Evolutionary conservation across 2,888 invertebrate genomes (phyloP).

Genomic region (Tromatobia lineatoria): DNA sequence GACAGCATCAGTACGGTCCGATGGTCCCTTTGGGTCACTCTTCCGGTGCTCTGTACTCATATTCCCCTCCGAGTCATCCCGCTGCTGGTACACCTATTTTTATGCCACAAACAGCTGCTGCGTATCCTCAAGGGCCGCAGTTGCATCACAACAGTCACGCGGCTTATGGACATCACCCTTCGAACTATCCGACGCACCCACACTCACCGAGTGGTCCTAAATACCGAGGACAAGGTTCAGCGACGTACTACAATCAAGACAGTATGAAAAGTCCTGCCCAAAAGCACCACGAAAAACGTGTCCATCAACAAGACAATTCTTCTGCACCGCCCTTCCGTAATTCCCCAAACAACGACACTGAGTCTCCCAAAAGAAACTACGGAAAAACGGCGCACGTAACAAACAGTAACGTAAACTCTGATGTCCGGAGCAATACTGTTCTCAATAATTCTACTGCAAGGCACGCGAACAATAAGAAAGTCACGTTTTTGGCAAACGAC

Average conservation of each 20-base stretch:
- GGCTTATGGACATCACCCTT: constrained; percentile 74
- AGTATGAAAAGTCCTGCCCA: constrained; percentile 71
- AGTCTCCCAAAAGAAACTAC: constrained; percentile 72
- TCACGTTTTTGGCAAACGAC: constrained; percentile 24
- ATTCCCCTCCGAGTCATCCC: constrained; percentile 75
- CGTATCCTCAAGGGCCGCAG: constrained; percentile 73
- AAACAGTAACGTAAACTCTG: constrained; percentile 28
- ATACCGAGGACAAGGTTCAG: constrained; percentile 77
- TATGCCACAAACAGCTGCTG: constrained; percentile 58
- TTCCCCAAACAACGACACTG: constrained; percentile 77
- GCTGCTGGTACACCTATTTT: constrained; percentile 74
- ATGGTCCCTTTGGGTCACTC: constrained; percentile 73
- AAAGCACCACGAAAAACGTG: constrained; percentile 75
- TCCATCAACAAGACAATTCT: constrained; percentile 72
- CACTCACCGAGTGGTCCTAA: constrained; percentile 85
- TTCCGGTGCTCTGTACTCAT: constrained; percentile 70
- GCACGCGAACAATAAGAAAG: constrained; percentile 33
- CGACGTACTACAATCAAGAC: constrained; percentile 85
- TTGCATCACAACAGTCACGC: constrained; percentile 75
- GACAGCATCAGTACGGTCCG: constrained; percentile 77
- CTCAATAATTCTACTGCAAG: background rate
- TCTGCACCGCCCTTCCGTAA: constrained; percentile 59
- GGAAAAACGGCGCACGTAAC: constrained; percentile 22
- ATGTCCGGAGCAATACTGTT: constrained; percentile 1
- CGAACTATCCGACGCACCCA: constrained; percentile 83